Evolutionary conservation across 2,888 invertebrate genomes (phyloP), one percentile per base, ranked within the genome.

Genomic region (Gastracanthus pulcherrimus): DNA sequence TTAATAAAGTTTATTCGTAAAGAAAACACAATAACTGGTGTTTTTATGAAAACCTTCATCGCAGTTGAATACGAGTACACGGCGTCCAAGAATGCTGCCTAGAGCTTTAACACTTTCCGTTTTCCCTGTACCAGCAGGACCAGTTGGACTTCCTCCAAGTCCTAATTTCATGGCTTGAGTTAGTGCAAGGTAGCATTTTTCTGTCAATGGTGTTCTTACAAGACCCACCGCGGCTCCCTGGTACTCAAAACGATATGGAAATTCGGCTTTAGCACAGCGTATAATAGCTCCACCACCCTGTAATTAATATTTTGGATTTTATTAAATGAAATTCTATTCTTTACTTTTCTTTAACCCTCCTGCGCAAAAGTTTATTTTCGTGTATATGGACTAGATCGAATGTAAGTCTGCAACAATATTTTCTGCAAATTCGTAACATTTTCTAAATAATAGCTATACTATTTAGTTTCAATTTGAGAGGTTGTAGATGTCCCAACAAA

Each of bases 61-160:
- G 92, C 99, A 99, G 92, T 98, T 98, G 92, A 98, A 98, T 7
- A 98, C 97, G 67, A 98, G 92, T n/a, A 98, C 98, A 87, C 98
- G 95, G 75, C 99, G 94, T 0, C 99, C 99, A 85, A 99, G 93
- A 85, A 98, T 93, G 4, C 95, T 94, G 0, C 98, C 98, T 6
- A 99, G 93, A 0, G 98, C 98, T 93, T 99, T 99, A 0, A 99
- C 98, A 29, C 98, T 98, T 92, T 99, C 99, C 0, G 99, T 99
- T 93, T 99, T 99, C 0, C 99, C 99, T 0, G 99, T 99, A 76
- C 99, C 99, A 26, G 99, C 99, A 1, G 99, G 99, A 0, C 99
- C 99, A 88, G 99, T 99, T 0, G 99, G 99, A 93, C 99, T 99
- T 9, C 99, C 99, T 79, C 99, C 99, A 86, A 99, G 93, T 0